Evolutionary conservation across 2,888 invertebrate genomes (phyloP).

Genomic region (Ectropis crepuscularia): DNA sequence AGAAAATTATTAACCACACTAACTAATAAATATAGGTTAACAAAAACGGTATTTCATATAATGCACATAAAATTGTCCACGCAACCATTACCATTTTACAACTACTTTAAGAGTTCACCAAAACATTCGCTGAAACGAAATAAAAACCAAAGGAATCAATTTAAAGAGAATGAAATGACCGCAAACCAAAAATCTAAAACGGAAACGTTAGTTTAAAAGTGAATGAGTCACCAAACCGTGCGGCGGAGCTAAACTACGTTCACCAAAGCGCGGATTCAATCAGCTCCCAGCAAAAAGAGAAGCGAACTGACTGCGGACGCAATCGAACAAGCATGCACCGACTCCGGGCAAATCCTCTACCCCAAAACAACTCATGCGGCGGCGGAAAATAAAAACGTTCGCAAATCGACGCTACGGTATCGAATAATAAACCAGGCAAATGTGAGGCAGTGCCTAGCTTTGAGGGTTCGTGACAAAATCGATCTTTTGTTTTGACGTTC

Average conservation of each 20-base stretch:
- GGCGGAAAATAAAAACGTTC: conserved; percentile 75
- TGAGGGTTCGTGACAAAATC: no score
- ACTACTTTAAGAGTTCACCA: no score
- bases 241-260: conserved; percentile 76
- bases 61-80: no score
- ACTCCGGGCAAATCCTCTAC: conserved; percentile 76
- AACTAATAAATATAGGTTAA: no score
- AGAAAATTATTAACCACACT: no score
- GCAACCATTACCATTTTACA: no score
- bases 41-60: no score
- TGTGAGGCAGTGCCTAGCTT: no score
- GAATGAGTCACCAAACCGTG: conserved; percentile 74
- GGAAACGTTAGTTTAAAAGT: conserved; percentile 59
- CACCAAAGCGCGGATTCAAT: conserved; percentile 83
- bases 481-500: no score
- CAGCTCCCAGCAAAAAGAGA: conserved; percentile 70
- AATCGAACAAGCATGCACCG: conserved; percentile 76
- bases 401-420: conserved; percentile 72
- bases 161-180: conserved; percentile 29
- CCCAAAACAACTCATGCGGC: conserved; percentile 82
- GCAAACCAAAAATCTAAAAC: conserved; percentile 52
- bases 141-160: neutral
- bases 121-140: no score
- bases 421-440: no score
- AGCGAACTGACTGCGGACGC: conserved; percentile 69